phyloP scores from a whole-genome alignment of 53 echinoderm and acorn worm species.

The Henricia sp. region DNA sequence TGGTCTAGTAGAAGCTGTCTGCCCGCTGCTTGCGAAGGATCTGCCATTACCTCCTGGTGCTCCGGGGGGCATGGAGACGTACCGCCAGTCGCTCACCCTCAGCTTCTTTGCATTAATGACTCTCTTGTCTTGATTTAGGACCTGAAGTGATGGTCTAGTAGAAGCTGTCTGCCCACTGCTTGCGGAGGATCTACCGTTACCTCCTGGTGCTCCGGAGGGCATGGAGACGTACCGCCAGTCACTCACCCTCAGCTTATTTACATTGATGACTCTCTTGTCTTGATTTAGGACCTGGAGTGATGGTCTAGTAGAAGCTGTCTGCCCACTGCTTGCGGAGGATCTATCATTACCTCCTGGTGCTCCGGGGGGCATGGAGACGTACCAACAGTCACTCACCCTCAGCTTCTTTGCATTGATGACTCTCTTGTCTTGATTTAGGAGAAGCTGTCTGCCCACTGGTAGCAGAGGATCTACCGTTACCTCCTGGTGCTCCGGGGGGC shows the following conservation, averaged over 20 bases:
- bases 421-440: too few relatives aligned
- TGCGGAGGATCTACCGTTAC: conserved; percentile 71
- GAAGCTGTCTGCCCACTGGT: conserved; percentile 63
- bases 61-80: conserved; percentile 92
- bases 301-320: conserved; percentile 47
- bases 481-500: conserved; percentile 92
- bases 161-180: conserved; percentile 57
- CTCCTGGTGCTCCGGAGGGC: conserved; percentile 85
- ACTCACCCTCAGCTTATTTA: conserved; percentile 86
- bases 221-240: conserved; percentile 89
- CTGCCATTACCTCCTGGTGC: conserved; percentile 76
- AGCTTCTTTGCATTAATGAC: too few relatives aligned
- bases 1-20: conserved; percentile 47
- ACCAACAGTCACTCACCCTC: conserved; percentile 76
- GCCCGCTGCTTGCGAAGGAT: conserved; percentile 66
- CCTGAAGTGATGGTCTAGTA: conserved; percentile 34
- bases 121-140: too few relatives aligned
- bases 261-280: too few relatives aligned
- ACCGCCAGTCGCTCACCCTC: conserved; percentile 77
- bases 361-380: conserved; percentile 92
- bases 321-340: conserved; percentile 67
- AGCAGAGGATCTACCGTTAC: conserved; percentile 74
- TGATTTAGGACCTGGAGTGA: conserved; percentile 26
- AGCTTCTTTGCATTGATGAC: too few relatives aligned
- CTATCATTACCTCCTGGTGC: conserved; percentile 76